phyloP scores from a whole-genome alignment of 2,797 vertebrate species.

The Echiichthys vipera region DNA sequence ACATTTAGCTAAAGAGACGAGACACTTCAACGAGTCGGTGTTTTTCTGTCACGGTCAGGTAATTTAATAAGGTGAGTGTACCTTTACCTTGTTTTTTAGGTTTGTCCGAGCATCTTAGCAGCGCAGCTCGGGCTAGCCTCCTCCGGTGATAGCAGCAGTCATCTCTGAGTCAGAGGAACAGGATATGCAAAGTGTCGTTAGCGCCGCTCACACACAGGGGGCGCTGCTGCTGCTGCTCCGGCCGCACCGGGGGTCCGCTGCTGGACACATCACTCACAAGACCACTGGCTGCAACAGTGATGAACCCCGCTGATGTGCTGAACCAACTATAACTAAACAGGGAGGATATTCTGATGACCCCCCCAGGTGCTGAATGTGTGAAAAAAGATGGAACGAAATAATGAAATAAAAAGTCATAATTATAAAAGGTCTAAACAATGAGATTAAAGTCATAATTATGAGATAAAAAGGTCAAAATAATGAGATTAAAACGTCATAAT shows the following conservation, averaged over 20 bases:
- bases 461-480: too few relatives aligned
- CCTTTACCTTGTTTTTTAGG: conserved; percentile 42
- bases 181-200: conserved; percentile 70
- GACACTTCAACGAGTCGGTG: too few relatives aligned
- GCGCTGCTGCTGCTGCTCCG: conserved; percentile 43
- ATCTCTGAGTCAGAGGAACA: conserved; percentile 75
- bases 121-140: conserved; percentile 43
- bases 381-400: too few relatives aligned
- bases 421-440: too few relatives aligned
- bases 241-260: neutral
- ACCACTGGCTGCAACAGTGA: neutral
- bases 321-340: too few relatives aligned
- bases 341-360: too few relatives aligned
- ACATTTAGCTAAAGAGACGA: neutral
- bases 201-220: conserved; percentile 13
- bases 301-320: too few relatives aligned
- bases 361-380: too few relatives aligned
- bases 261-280: too few relatives aligned
- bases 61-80: fast-evolving
- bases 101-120: conserved; percentile 46
- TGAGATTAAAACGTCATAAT: too few relatives aligned
- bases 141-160: conserved; percentile 55
- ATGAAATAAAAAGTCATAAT: too few relatives aligned
- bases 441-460: too few relatives aligned
- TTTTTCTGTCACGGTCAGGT: fast-evolving